Percentiles rank a stretch among this genome's conserved stretches.
phyloP scores from a whole-genome alignment of 2,113 vertebrate species.

The Apeltes quadracus region DNA sequence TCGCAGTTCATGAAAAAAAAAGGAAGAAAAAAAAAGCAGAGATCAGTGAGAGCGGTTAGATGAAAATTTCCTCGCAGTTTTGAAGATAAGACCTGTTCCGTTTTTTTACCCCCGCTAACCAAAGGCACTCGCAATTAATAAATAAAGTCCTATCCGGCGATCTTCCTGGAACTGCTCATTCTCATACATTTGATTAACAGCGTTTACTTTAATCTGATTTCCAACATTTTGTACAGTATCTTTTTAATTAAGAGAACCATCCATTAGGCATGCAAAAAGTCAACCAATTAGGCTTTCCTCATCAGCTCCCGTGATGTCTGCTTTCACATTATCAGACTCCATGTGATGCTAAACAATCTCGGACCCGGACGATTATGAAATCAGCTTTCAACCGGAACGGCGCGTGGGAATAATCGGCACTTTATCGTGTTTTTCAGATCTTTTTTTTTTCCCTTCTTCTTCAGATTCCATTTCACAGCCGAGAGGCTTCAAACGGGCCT shows the following conservation, averaged over 20 bases:
- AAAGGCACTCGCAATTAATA: constrained; percentile 89
- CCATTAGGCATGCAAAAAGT: constrained; percentile 85
- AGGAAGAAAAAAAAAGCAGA: constrained; percentile 63
- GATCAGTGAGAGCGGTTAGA: constrained; percentile 88
- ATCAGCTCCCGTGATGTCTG: constrained; percentile 81
- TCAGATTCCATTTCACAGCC: constrained; percentile 75
- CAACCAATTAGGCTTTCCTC: constrained; percentile 86
- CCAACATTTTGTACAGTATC: constrained; percentile 85
- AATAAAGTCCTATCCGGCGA: constrained; percentile 85
- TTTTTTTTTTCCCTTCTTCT: constrained; percentile 45
- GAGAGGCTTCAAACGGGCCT: constrained; percentile 70
- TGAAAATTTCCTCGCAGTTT: constrained; percentile 88
- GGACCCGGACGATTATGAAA: constrained; percentile 81
- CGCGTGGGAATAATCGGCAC: constrained; percentile 80
- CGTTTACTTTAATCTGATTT: constrained; percentile 85
- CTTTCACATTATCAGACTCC: constrained; percentile 83
- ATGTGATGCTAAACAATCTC: constrained; percentile 83
- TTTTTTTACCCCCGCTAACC: constrained; percentile 81
- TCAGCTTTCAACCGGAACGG: constrained; percentile 81
- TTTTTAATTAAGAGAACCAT: constrained; percentile 88
- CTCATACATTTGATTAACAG: constrained; percentile 91
- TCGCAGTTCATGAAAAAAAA: constrained; percentile 86
- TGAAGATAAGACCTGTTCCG: constrained; percentile 90
- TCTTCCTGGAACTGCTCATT: constrained; percentile 90
- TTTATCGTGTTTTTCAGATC: constrained; percentile 76